Conservation (phyloP, 1,140 invertebrate species). For the Archegozetes longisetosus region DNA sequence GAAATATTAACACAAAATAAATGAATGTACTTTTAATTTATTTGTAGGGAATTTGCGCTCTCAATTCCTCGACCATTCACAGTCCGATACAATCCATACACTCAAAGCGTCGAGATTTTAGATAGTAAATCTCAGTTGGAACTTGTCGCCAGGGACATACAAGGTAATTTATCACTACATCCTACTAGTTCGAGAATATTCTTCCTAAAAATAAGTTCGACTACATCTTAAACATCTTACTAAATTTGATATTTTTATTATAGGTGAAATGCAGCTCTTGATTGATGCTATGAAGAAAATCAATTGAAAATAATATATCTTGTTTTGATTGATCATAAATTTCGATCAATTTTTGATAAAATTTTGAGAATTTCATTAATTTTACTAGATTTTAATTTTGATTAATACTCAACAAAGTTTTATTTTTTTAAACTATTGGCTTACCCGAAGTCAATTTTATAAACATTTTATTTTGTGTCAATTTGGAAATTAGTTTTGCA, state of each 20-base stretch:
- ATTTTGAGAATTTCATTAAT: too few relatives aligned
- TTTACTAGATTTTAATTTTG: too few relatives aligned
- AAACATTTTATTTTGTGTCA: too few relatives aligned
- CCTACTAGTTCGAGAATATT: neutral
- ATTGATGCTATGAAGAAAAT: conserved; percentile 14
- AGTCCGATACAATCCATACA: conserved; percentile 90
- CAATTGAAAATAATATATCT: neutral
- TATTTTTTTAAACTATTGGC: too few relatives aligned
- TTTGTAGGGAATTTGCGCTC: conserved; percentile 6
- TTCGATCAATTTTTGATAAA: too few relatives aligned
- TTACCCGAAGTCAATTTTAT: too few relatives aligned
- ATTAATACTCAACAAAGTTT: too few relatives aligned
- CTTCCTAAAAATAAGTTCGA: neutral
- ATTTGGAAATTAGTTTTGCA: too few relatives aligned
- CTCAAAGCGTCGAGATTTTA: conserved; percentile 78
- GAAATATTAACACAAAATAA: neutral
- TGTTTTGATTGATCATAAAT: too few relatives aligned
- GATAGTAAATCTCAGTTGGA: conserved; percentile 67
- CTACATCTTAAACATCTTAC: neutral
- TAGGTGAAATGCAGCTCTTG: conserved; percentile 15
- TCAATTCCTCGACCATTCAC: conserved; percentile 68
- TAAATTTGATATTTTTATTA: neutral
- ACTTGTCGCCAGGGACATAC: conserved; percentile 10
- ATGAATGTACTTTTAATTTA: neutral
- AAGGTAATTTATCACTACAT: conserved; percentile 9